Conservation (phyloP, 2,113 vertebrate species). For the Elgaria multicarinata region DNA sequence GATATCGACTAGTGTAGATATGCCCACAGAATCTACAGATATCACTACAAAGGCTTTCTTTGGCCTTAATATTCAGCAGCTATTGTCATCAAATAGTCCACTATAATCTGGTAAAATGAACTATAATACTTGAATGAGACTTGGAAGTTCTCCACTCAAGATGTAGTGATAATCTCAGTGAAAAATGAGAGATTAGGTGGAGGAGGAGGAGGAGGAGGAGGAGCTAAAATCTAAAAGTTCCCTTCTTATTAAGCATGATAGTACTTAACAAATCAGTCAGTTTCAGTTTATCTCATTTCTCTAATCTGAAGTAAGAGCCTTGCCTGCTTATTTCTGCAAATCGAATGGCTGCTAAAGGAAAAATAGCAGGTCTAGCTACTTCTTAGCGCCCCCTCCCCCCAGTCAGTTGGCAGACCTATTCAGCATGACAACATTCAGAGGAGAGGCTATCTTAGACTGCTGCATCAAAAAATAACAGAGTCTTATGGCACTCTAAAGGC, state of each 20-base stretch:
- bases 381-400: no score
- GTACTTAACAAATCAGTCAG: background rate
- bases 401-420: no score
- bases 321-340: background rate
- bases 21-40: background rate
- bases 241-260: background rate
- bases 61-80: no score
- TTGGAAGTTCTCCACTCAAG: background rate
- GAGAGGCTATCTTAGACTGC: no score
- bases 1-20: no score
- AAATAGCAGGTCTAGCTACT: no score
- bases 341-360: background rate
- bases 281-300: background rate
- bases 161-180: background rate
- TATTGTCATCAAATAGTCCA: no score
- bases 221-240: background rate
- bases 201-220: background rate
- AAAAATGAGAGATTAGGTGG: background rate
- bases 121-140: background rate
- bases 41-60: no score
- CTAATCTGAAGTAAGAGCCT: background rate
- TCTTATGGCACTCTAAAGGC: background rate
- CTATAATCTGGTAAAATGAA: background rate
- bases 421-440: no score
- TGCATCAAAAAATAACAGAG: background rate